A percentile compares a stretch with the other conserved stretches of the same genome.
Conservation (phyloP, 2,797 vertebrate genomes). For the Phataginus tetradactyla region DNA sequence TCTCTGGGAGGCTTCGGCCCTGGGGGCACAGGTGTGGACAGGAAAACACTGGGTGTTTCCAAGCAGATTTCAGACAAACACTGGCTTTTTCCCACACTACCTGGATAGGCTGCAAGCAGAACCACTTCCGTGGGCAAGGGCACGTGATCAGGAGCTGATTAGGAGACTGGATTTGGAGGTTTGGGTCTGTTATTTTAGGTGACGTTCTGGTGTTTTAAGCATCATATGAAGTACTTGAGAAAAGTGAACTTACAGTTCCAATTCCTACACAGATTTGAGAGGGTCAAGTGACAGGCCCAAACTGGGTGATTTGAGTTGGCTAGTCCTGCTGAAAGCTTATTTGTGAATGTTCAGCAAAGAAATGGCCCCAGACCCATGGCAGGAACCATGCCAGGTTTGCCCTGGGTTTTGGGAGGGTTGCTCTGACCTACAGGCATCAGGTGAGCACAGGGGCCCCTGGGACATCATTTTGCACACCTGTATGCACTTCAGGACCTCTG, state of each 20-base stretch:
- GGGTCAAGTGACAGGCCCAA: neutral
- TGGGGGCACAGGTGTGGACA: neutral
- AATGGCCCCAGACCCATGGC: neutral
- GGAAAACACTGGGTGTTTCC: fast-evolving
- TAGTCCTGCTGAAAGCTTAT: neutral
- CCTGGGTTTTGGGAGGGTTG: neutral
- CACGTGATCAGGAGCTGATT: neutral
- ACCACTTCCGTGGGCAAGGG: fast-evolving
- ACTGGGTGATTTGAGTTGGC: fast-evolving
- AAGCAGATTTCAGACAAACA: neutral
- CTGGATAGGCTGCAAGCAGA: fast-evolving
- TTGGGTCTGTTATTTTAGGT: neutral
- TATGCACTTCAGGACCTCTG: no score
- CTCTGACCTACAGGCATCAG: neutral
- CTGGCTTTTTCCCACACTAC: fast-evolving
- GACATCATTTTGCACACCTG: no score
- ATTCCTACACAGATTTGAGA: fast-evolving
- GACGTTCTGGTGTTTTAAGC: neutral
- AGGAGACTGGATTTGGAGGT: neutral
- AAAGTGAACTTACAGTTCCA: neutral
- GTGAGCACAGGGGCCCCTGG: neutral
- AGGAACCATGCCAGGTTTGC: neutral
- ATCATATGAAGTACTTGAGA: neutral
- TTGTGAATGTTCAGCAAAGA: fast-evolving
- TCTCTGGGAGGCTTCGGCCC: fast-evolving